Conservation (phyloP, 2,888 invertebrate species). For the Dynastes maya region DNA sequence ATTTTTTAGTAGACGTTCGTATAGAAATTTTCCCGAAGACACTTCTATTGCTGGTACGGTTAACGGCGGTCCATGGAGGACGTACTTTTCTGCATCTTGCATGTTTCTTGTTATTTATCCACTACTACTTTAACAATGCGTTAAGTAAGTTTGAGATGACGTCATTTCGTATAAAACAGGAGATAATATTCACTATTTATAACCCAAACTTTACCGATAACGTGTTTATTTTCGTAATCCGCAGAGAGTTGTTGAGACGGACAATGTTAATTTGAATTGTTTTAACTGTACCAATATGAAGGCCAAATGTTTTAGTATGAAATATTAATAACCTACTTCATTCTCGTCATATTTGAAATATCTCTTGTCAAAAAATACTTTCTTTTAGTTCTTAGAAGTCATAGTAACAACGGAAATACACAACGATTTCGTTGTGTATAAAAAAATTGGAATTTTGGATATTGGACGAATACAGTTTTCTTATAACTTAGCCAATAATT, state of each 20-base stretch:
- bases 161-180: neutral
- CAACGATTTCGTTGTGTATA: too few species aligned
- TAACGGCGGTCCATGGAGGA: neutral
- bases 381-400: too few species aligned
- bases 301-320: too few species aligned
- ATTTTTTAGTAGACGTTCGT: constrained; percentile 4
- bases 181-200: constrained; percentile 3
- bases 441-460: too few species aligned
- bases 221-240: neutral
- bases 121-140: neutral
- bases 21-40: constrained; percentile 2
- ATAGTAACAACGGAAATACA: too few species aligned
- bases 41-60: neutral
- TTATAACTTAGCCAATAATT: too few species aligned
- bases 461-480: too few species aligned
- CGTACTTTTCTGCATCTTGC: neutral
- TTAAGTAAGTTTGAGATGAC: neutral
- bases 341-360: too few species aligned
- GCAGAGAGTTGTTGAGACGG: neutral
- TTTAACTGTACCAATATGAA: too few species aligned
- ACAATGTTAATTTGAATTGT: too few species aligned
- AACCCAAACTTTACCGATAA: neutral
- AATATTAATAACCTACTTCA: too few species aligned
- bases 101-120: constrained; percentile 1
- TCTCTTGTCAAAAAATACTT: too few species aligned